phyloP scores from a whole-genome alignment of 1,140 invertebrate species.

The Triops longicaudatus region DNA sequence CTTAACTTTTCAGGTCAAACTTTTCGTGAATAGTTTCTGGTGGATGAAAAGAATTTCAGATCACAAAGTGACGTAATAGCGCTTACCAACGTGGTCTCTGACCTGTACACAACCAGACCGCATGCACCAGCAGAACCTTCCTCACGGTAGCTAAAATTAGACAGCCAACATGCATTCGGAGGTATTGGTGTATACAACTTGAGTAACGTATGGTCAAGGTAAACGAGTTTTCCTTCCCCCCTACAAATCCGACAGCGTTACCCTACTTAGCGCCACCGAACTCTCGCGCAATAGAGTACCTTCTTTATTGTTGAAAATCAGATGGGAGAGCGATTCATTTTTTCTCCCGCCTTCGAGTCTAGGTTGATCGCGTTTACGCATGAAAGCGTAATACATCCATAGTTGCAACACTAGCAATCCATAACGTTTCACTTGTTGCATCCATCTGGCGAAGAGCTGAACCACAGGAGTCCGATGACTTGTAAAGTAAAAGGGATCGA shows the following conservation, averaged over 20 bases:
- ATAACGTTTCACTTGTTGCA: conserved; percentile 12
- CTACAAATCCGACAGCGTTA: background rate
- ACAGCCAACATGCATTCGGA: background rate
- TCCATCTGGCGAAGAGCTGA: background rate
- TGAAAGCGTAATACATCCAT: background rate
- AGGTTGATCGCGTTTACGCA: background rate
- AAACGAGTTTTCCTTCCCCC: background rate
- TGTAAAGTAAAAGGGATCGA: background rate
- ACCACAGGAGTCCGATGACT: background rate
- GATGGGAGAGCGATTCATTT: no score
- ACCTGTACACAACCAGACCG: background rate
- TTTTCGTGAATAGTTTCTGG: background rate
- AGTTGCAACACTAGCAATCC: background rate
- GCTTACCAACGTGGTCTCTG: background rate
- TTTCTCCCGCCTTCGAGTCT: no score
- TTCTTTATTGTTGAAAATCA: background rate
- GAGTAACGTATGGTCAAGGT: background rate
- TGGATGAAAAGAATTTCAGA: background rate
- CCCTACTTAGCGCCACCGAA: background rate
- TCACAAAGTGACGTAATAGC: background rate
- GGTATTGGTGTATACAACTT: background rate
- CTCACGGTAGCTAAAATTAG: background rate
- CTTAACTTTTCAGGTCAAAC: background rate
- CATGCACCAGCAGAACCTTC: background rate
- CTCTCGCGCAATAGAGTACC: background rate